Percentiles rank a stretch among this genome's conserved stretches.
Evolutionary conservation across 2,113 vertebrate genomes (phyloP).

Genomic region (Gavialis gangeticus): DNA sequence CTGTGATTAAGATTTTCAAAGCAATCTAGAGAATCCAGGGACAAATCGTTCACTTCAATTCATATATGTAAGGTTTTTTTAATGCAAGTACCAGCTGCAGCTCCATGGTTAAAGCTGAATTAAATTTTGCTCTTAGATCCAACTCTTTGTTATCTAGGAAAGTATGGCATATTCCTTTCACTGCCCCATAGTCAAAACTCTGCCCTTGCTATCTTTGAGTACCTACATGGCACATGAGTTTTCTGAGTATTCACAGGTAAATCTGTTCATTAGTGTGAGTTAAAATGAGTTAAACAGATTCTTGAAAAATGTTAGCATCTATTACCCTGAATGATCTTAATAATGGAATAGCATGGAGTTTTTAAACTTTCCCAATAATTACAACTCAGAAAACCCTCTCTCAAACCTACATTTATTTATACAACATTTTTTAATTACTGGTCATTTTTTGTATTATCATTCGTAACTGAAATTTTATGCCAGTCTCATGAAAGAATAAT

Average conservation of each 20-base stretch:
- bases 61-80: accelerated
- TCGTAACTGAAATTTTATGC: background rate
- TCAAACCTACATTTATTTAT: background rate
- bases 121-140: background rate
- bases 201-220: no score
- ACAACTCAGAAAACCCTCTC: background rate
- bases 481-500: background rate
- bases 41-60: background rate
- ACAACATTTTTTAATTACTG: background rate
- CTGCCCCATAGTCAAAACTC: background rate
- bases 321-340: constrained; percentile 5
- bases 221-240: no score
- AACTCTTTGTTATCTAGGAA: background rate
- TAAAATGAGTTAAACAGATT: background rate
- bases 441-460: background rate
- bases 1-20: background rate
- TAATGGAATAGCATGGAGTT: background rate
- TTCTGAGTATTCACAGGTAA: background rate
- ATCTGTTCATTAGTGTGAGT: background rate
- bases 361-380: constrained; percentile 31
- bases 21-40: background rate
- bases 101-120: background rate
- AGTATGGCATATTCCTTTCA: background rate
- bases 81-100: background rate
- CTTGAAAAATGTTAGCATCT: background rate